phyloP scores from a whole-genome alignment of 2,113 vertebrate genomes.

The Pedetes capensis region DNA sequence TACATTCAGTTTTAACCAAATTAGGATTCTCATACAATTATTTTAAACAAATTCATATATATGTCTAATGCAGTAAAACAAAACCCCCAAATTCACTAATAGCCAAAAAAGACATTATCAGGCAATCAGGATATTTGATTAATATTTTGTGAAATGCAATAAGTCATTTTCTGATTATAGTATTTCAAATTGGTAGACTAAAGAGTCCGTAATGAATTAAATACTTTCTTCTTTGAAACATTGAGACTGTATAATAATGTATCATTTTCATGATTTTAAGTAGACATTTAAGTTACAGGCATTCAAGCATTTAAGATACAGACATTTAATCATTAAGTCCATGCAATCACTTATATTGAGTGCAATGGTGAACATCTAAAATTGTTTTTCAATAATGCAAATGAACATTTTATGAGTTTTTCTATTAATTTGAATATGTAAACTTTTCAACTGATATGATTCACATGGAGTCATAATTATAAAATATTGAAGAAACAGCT shows the following conservation, averaged over 20 bases:
- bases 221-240: constrained; percentile 55
- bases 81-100: background rate
- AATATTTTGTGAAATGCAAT: constrained; percentile 56
- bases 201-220: constrained; percentile 49
- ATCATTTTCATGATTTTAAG: constrained; percentile 71
- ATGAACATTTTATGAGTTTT: constrained; percentile 75
- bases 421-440: constrained; percentile 74
- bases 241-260: constrained; percentile 49
- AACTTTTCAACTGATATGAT: constrained; percentile 75
- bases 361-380: constrained; percentile 66
- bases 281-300: constrained; percentile 45
- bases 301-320: background rate
- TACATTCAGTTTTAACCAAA: constrained; percentile 43
- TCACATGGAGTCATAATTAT: constrained; percentile 78
- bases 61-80: constrained; percentile 46
- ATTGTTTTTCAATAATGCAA: constrained; percentile 70
- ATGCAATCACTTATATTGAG: constrained; percentile 64
- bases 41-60: constrained; percentile 59
- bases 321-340: constrained; percentile 45
- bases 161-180: constrained; percentile 53
- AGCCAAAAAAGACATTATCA: constrained; percentile 53
- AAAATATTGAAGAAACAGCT: constrained; percentile 75
- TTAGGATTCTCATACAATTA: constrained; percentile 29
- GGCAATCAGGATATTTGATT: constrained; percentile 64
- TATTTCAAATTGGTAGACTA: constrained; percentile 50